phyloP scores from a whole-genome alignment of 2,888 invertebrate species.

The Drosophila testacea region DNA sequence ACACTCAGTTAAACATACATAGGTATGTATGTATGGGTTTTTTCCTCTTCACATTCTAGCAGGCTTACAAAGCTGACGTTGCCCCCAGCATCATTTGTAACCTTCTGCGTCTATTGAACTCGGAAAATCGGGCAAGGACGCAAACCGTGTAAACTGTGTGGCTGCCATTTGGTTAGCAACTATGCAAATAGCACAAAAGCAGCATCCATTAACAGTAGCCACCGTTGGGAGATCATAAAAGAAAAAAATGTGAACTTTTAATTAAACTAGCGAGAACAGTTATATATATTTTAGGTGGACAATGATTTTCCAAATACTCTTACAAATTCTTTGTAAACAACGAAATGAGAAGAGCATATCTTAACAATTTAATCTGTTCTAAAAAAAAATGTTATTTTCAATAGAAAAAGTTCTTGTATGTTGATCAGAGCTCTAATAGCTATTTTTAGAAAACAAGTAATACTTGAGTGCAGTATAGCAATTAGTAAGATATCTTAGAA shows the following conservation, averaged over 20 bases:
- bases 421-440: too few relatives aligned
- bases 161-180: constrained; percentile 31
- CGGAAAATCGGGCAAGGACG: constrained; percentile 72
- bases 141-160: constrained; percentile 31
- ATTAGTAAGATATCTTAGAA: too few relatives aligned
- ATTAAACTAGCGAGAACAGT: constrained; percentile 36
- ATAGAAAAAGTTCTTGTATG: too few relatives aligned
- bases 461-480: too few relatives aligned
- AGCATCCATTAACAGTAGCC: constrained; percentile 39
- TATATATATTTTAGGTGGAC: background rate
- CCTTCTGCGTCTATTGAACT: constrained; percentile 74
- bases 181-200: constrained; percentile 54
- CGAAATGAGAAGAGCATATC: too few relatives aligned
- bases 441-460: too few relatives aligned
- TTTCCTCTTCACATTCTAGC: constrained; percentile 11
- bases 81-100: constrained; percentile 34
- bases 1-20: background rate
- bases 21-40: background rate
- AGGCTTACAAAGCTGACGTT: constrained; percentile 31
- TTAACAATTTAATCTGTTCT: too few relatives aligned
- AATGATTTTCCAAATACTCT: background rate
- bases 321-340: too few relatives aligned
- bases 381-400: too few relatives aligned
- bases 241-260: constrained; percentile 42
- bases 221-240: constrained; percentile 42